Base-by-base conservation (phyloP, 92 coral and sea anemone species). In the Micromussa lordhowensis region DNA sequence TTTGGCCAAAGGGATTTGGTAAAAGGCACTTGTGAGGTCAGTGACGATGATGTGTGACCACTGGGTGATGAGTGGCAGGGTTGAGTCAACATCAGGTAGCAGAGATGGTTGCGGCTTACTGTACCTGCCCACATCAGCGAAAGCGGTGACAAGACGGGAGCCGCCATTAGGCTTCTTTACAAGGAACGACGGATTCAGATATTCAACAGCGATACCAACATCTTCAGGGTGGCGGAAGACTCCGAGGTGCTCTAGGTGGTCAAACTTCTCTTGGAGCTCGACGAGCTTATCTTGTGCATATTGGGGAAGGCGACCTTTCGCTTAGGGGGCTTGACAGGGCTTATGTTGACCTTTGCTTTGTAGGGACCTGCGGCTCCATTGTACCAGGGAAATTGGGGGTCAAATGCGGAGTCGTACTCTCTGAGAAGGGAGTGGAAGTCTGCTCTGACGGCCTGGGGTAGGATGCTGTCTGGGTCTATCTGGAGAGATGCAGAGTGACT, bases 361-460 rank as follows among this genome's bases (percentile, higher is more conserved):
- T 55, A 55, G 22, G 61, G 61, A 21, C 61, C 61, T 0, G 51
- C 12, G 13, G 13, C 95, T 58, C 95, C 94, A 80, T 92, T 94
- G 92, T 92, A 90, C 14, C 98, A 95, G 36, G 89, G 89, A 36
- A 95, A 26, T 35, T 83, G 68, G 0, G 94, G 98, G 81, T 80
- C 83, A 54, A 91, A 88, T 63, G 78, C 66, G 68, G 63, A 77
- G 77, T 79, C 85, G 49, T 79, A 79, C 77, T 44, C 51, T 79
- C 83, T 70, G 24, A 82, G 44, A 30, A 81, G 78, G 35, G 77
- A 86, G 30, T 16, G 78, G 87, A 61, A 88, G 31, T 88, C 3
- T 3, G 77, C 82, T 59, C 78, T 77, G 69, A 82, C 18, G n/a
- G 82, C 75, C 28, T 61, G 72, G n/a, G 44, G 89, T 35, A 31